These are phyloP conservation scores for Spinibarbus caldwelli DNA, from an alignment of 2,797 vertebrate species.

Conservation along the genomic window DNA sequence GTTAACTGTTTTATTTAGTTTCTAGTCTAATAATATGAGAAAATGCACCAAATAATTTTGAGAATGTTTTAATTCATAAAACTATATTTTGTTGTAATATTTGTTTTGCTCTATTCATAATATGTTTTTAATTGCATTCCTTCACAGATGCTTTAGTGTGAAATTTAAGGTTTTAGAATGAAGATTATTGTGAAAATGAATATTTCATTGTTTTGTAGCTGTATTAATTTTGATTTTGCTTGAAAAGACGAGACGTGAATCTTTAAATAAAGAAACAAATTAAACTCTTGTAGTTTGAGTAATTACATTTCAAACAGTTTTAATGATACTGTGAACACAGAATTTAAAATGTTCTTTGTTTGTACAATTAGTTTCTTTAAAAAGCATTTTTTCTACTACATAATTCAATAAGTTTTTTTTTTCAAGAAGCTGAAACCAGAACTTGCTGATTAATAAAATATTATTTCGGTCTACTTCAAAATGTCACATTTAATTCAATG, in stretches of 20 bases:
- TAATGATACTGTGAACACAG: no score
- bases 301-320: neutral
- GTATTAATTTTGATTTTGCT: neutral
- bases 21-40: neutral
- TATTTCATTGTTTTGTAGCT: neutral
- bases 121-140: neutral
- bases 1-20: neutral
- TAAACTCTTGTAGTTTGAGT: neutral
- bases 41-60: neutral
- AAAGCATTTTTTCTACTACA: no score
- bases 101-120: no score
- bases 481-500: no score
- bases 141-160: neutral
- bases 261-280: slow-evolving; percentile 5
- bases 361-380: no score
- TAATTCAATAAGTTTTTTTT: no score
- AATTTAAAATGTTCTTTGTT: neutral
- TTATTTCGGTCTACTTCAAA: no score
- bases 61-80: neutral
- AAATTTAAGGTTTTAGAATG: neutral
- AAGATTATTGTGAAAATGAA: neutral
- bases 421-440: neutral
- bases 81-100: neutral
- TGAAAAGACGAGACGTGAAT: neutral
- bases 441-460: neutral